Base-by-base conservation (phyloP, 2,797 vertebrate genomes). In the Ambastaia sidthimunki region DNA sequence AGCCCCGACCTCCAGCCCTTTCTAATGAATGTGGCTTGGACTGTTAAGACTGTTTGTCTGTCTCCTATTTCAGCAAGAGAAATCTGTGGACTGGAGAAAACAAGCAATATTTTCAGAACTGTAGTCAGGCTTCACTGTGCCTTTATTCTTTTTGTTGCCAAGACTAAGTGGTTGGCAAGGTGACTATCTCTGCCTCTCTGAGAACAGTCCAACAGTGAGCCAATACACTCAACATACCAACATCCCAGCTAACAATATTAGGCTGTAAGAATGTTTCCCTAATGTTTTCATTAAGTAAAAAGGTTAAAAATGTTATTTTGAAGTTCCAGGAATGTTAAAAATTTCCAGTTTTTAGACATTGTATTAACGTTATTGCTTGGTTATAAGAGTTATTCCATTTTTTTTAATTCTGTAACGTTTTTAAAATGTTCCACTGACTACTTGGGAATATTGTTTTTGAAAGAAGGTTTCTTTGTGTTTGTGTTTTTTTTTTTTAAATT, bases 111-210 rank as follows among this genome's bases (percentile, higher is more conserved):
- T 80, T 62, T 57, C 75, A 19, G 55, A 76, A 54, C 34, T 48
- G 28, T 63, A 78, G 71, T 55, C n/a, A 72, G 74, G 47, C 12
- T 21, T 52, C 4, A 25, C 19, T 37, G 48, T 60, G 44, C 66
- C 12, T 65, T 68, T 66, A 41, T 19, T 19, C 34, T 13, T 18
- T 75, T 50, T 21, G 44, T 23, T 75, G 54, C 41, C 41, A 44
- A 10, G 25, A 23, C 63, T 71, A 60, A 59, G 52, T 47, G 80
- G 68, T 81, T 81, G 81, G 72, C 68, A 72, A 55, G 57, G 57
- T 52, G 67, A 25, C 44, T 23, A 48, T 41, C 13, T 60, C 67
- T 52, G 44, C 25, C 47, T 34, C 19, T 68, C 13, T 59, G 25
- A 47, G 37, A 59, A 25, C 25, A 65, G 73, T 63, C 55, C 50